Conservation (phyloP, 2,888 invertebrate genomes). For the Catocala sponsa region DNA sequence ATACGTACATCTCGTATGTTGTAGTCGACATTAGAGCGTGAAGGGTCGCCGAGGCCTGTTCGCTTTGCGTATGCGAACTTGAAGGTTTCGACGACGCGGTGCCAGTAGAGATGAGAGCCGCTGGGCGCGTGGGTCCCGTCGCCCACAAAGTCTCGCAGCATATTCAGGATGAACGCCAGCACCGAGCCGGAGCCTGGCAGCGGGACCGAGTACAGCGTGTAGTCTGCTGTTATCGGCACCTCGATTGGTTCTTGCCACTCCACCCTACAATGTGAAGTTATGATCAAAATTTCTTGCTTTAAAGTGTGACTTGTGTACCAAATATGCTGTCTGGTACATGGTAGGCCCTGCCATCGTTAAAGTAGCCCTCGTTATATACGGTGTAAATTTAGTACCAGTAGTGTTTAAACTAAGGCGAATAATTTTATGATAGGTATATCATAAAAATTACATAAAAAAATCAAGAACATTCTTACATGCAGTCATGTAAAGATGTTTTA, state of each 20-base stretch:
- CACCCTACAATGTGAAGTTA: conserved; percentile 70
- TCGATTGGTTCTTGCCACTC: conserved; percentile 90
- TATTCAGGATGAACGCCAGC: conserved; percentile 93
- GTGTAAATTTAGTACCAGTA: too few species aligned
- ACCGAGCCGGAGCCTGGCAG: conserved; percentile 96
- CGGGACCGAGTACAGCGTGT: conserved; percentile 92
- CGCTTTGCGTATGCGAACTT: conserved; percentile 97
- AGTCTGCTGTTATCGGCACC: conserved; percentile 87
- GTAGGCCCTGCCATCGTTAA: too few species aligned
- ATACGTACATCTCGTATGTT: conserved; percentile 66
- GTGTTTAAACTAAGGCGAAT: background rate
- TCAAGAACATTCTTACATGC: too few species aligned
- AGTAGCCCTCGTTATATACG: too few species aligned
- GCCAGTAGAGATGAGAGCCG: conserved; percentile 88
- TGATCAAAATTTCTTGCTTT: too few species aligned
- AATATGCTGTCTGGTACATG: background rate
- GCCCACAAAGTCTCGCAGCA: conserved; percentile 89
- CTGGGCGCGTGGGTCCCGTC: conserved; percentile 67
- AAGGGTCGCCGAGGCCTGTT: conserved; percentile 93
- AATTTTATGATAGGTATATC: too few species aligned
- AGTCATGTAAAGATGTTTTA: too few species aligned
- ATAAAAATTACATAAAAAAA: too few species aligned
- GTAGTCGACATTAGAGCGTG: conserved; percentile 65
- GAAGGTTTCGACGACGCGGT: conserved; percentile 95
- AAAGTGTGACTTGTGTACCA: too few species aligned